Conservation (phyloP, 1,140 invertebrate genomes). For the Pseudomyrmex sp. region DNA sequence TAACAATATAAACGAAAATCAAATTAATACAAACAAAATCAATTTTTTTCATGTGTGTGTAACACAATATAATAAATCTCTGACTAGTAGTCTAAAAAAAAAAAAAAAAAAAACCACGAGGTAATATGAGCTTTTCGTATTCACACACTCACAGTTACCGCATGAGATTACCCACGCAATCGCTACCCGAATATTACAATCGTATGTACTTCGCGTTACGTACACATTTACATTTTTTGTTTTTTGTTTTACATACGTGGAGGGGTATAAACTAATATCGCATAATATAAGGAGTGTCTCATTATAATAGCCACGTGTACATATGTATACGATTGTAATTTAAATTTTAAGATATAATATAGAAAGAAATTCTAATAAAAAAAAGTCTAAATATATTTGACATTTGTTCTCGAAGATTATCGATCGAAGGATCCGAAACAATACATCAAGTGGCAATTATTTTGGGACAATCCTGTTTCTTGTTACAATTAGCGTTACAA, state of each 20-base stretch:
- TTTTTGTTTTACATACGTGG: not conserved
- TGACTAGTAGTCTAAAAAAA: not conserved
- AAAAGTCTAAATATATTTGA: too few relatives aligned
- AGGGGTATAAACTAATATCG: not conserved
- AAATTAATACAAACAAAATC: not conserved
- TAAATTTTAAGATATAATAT: not conserved
- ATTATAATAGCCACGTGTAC: not conserved
- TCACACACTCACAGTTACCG: conserved; percentile 94
- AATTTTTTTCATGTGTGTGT: not conserved
- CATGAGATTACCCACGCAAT: conserved; percentile 92
- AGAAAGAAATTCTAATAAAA: too few relatives aligned
- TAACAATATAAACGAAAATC: not conserved
- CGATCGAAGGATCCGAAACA: too few relatives aligned
- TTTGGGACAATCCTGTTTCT: not conserved
- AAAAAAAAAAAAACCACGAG: conserved; percentile 85
- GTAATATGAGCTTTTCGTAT: conserved; percentile 88
- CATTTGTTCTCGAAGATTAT: too few relatives aligned
- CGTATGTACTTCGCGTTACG: not conserved
- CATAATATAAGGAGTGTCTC: not conserved
- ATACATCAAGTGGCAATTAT: not conserved
- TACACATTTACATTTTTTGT: not conserved
- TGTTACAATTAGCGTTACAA: not conserved
- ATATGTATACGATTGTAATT: too few relatives aligned
- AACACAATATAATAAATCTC: not conserved
- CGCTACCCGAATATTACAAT: conserved; percentile 81